Base-by-base conservation (phyloP, 2,888 invertebrate genomes). In the Priocnemis perturbator region DNA sequence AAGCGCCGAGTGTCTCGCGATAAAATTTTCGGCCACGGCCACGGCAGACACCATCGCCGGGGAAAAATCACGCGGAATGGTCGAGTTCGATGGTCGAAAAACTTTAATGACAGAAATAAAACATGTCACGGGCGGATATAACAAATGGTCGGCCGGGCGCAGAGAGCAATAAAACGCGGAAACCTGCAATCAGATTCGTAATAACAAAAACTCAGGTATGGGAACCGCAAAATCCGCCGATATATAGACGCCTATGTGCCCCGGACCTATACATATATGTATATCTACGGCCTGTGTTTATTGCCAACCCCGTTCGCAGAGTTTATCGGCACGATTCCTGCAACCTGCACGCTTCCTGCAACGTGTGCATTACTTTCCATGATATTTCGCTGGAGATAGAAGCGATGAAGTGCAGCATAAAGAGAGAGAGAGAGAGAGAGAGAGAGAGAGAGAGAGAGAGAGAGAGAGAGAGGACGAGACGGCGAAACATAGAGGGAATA, bases 151-250 rank as follows among this genome's bases (percentile, higher is more conserved):
- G 59, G 7, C 50, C 45, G 37, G 47, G 9, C 47, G 53, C 53
- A 15, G 23, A 53, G n/a, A 14, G 44, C 45, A 26, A 50, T 60
- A 71, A 71, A 71, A 37, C 37, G 47, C 50, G 60, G 52, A 47
- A 59, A 63, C 47, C 69, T 53, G 65, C 65, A 30, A 71, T 69
- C 64, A 59, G 55, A 65, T 69, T 61, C 58, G 45, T 69, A 71
- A 69, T 64, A 65, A 69, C 64, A 69, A 71, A 71, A 71, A 68
- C 62, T 50, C 53, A 20, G 21, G 44, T 47, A 44, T 30, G 45
- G n/a, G 21, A 14, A 30, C 45, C 45, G 17, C 21, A 44, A 55
- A 56, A 63, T 56, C 47, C 63, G 15, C 55, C 26, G 55, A 50
- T 55, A 55, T 55, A 26, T 14, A 21, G 15, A 23, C 45, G 48